Conservation (phyloP, 2,797 vertebrate genomes). For the Spinibarbus caldwelli region DNA sequence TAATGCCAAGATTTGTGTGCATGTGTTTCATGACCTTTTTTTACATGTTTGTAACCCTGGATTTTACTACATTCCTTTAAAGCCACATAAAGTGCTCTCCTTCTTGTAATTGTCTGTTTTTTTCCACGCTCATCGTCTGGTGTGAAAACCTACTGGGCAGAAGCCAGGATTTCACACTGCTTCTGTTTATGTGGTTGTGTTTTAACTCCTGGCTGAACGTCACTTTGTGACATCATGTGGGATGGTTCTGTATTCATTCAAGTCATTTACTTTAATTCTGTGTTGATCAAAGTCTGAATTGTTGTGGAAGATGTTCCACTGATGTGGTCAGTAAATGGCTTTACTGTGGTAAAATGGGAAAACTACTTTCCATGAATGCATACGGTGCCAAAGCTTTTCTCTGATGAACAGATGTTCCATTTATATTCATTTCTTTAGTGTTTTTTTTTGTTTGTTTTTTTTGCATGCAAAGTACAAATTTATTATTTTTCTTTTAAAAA, state of each 20-base stretch:
- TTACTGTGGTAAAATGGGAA: not conserved
- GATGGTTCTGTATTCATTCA: not conserved
- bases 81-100: not conserved
- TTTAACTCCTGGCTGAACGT: not conserved
- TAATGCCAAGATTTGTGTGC: not conserved
- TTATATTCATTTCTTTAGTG: too few species aligned
- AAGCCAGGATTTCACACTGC: slow-evolving; percentile 1
- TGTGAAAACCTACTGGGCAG: not conserved
- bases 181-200: slow-evolving; percentile 2
- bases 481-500: not conserved
- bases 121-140: not conserved
- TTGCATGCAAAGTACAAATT: too few species aligned
- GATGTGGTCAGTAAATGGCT: not conserved
- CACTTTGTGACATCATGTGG: not conserved
- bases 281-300: not conserved
- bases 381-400: not conserved
- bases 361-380: not conserved
- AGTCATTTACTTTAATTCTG: not conserved
- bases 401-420: not conserved
- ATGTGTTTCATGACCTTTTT: not conserved
- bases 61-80: slow-evolving; percentile 13
- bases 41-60: not conserved
- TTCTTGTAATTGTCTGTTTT: not conserved
- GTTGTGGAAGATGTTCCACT: not conserved
- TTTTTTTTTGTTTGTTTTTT: too few species aligned